Evolutionary conservation across 2,888 invertebrate species (phyloP), one percentile per base, ranked within the genome.

Genomic region (Stegophylla sp.): DNA sequence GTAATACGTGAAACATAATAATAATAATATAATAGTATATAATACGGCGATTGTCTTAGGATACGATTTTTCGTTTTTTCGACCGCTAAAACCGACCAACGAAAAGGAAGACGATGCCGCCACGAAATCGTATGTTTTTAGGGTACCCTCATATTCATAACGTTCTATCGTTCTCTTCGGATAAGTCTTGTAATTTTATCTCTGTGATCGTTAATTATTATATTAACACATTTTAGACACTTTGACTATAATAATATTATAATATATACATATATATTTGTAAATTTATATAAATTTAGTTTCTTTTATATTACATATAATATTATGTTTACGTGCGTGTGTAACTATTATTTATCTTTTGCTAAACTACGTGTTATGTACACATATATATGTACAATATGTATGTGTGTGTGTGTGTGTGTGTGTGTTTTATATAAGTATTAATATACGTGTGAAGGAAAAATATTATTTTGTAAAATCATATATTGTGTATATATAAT

Each of bases 121-220:
- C 51, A 1, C n/a, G n/a, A n/a, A n/a, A n/a, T n/a, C n/a, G n/a
- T n/a, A n/a, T n/a, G n/a, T n/a, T n/a, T n/a, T n/a, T n/a, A n/a
- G n/a, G n/a, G 34, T 34, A 7, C 7, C 7, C 7, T 34, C 34
- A 5, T 34, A 34, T 34, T 34, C 34, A 3, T 34, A 34, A 7
- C 7, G 34, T 34, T 34, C 3, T 34, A 34, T 34, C 34, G 34
- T 7, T 7, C 4, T 34, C 34, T 5, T 34, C 34, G 34, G 3
- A 5, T 7, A 3, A 34, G 7, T 34, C 34, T 77, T 67, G 12
- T 71, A 51, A 77, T 79, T 79, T 79, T 5, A 69, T 79, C 71
- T 69, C 79, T 63, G 79, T 63, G 79, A 79, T 71, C 61, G 48
- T 79, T 71, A 63, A 63, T 79, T 79, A 69, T 71, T 71, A 59